Evolutionary conservation across 2,113 vertebrate genomes (phyloP).

Genomic region (Columbina picui): DNA sequence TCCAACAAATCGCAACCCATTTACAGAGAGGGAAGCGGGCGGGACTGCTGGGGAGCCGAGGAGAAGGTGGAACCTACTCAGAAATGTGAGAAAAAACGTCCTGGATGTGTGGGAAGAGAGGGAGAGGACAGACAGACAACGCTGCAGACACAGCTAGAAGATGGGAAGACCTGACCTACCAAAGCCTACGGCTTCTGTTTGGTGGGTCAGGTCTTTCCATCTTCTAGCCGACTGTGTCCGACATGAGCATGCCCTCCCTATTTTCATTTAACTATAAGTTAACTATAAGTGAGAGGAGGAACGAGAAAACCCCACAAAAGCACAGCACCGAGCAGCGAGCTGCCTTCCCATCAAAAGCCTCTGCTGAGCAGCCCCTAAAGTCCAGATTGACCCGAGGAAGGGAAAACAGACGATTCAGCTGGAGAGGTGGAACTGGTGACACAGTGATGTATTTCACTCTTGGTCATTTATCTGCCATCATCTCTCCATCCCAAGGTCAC

Average conservation of each 20-base stretch:
- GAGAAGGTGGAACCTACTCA: neutral
- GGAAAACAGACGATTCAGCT: neutral
- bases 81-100: neutral
- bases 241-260: neutral
- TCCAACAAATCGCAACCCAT: neutral
- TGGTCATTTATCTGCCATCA: rapidly evolving
- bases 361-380: neutral
- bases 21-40: neutral
- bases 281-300: neutral
- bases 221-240: neutral
- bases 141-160: too few relatives aligned
- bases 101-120: neutral
- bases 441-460: too few relatives aligned
- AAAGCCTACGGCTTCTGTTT: neutral
- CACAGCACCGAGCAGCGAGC: neutral
- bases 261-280: neutral
- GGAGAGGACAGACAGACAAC: neutral
- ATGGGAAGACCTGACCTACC: too few relatives aligned
- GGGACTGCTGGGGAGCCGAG: neutral
- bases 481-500: neutral
- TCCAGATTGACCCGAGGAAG: neutral
- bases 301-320: neutral
- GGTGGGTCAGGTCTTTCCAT: neutral
- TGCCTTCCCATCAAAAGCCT: neutral
- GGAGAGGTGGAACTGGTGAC: neutral